These are phyloP conservation scores for Odontesthes bonariensis DNA, from an alignment of 2,113 vertebrate genomes.

Conservation along the genomic window DNA sequence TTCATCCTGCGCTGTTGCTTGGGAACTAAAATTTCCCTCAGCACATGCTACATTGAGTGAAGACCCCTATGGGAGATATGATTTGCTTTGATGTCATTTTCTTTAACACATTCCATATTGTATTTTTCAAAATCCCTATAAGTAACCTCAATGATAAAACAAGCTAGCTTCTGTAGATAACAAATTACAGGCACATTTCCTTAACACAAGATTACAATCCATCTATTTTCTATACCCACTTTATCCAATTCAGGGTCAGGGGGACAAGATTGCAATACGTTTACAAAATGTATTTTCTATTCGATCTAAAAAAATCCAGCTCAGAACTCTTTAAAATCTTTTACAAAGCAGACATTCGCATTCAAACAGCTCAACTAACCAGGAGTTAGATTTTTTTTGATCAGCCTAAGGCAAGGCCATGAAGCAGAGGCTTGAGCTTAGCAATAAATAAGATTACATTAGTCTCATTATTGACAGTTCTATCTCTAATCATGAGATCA, in stretches of 20 bases:
- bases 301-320: too few species aligned
- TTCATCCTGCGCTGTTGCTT: conserved; percentile 48
- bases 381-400: not conserved
- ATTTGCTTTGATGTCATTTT: conserved; percentile 28
- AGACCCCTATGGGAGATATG: not conserved
- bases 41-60: not conserved
- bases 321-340: conserved; percentile 10
- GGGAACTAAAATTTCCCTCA: conserved; percentile 32
- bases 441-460: conserved; percentile 20
- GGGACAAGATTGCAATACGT: too few species aligned
- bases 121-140: not conserved
- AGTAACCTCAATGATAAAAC: not conserved
- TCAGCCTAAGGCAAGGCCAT: not conserved
- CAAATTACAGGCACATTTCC: not conserved
- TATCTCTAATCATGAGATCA: conserved; percentile 29
- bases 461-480: conserved; percentile 26
- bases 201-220: not conserved
- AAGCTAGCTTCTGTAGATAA: not conserved
- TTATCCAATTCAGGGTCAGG: too few species aligned
- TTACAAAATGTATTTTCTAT: too few species aligned
- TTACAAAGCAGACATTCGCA: not conserved
- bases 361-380: conserved; percentile 11
- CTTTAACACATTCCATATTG: not conserved
- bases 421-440: not conserved
- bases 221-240: not conserved